These are phyloP conservation scores for Lycaon pictus DNA, from an alignment of 2,113 vertebrate genomes.

Conservation along the genomic window DNA sequence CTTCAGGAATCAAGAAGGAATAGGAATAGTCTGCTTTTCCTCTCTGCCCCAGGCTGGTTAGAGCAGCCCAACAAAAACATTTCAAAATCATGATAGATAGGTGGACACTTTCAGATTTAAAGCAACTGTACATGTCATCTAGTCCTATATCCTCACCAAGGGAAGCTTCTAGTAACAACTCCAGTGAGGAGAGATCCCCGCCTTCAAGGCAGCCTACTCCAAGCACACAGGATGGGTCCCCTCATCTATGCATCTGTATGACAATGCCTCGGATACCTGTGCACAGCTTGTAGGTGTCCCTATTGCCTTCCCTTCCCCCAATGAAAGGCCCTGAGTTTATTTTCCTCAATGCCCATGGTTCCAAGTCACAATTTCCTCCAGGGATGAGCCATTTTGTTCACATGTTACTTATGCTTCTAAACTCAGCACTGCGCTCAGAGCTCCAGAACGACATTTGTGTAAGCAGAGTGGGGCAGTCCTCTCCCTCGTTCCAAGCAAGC, in stretches of 20 bases:
- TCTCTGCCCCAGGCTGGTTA: background rate
- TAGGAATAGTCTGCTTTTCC: background rate
- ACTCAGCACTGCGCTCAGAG: background rate
- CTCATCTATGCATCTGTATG: rapidly evolving
- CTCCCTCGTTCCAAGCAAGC: background rate
- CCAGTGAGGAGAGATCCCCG: background rate
- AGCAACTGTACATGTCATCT: background rate
- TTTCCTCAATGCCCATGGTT: background rate
- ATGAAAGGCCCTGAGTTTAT: background rate
- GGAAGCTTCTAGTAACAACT: background rate
- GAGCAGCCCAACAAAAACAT: background rate
- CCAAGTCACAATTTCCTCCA: background rate
- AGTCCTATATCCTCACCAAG: background rate
- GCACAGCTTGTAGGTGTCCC: background rate
- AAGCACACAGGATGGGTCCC: background rate
- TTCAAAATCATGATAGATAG: background rate
- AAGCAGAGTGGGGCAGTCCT: background rate
- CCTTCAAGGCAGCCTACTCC: background rate
- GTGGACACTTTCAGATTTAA: background rate
- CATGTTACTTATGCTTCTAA: background rate
- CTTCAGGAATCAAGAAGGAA: background rate
- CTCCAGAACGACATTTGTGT: background rate
- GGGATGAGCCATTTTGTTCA: too few relatives aligned
- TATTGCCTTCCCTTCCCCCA: background rate
- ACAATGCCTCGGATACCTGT: background rate